phyloP scores from a whole-genome alignment of 2,113 vertebrate species.

The Acrocephalus arundinaceus region DNA sequence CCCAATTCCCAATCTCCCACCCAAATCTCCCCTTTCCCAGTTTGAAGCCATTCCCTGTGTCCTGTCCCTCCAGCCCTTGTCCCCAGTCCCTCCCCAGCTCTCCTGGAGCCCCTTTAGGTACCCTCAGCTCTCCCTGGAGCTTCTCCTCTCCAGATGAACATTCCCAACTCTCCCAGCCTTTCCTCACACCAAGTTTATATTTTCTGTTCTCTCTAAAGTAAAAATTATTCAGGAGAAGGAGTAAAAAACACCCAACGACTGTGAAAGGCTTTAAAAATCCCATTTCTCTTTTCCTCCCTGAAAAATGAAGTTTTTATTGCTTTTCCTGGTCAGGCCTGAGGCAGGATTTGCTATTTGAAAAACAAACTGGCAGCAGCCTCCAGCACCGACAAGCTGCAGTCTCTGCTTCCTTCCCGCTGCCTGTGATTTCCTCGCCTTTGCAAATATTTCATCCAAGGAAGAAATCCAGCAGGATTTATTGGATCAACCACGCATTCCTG shows the following conservation, averaged over 20 bases:
- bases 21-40: too few relatives aligned
- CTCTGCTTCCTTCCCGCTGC: background rate
- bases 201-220: background rate
- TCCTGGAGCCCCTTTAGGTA: background rate
- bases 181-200: background rate
- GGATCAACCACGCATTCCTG: background rate
- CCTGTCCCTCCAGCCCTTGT: too few relatives aligned
- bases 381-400: background rate
- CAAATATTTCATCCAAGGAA: constrained; percentile 30
- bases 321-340: constrained; percentile 12
- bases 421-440: background rate
- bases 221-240: background rate
- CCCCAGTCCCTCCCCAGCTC: background rate
- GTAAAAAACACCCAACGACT: background rate
- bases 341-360: constrained; percentile 23
- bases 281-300: background rate
- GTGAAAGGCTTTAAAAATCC: background rate
- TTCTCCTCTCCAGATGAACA: background rate
- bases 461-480: background rate
- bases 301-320: constrained; percentile 40
- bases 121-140: background rate
- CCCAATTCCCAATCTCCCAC: too few relatives aligned
- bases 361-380: constrained; percentile 2
- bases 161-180: background rate
- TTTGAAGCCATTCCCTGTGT: too few relatives aligned